Base-by-base conservation (phyloP, 2,113 vertebrate species). In the Xyrauchen texanus region DNA sequence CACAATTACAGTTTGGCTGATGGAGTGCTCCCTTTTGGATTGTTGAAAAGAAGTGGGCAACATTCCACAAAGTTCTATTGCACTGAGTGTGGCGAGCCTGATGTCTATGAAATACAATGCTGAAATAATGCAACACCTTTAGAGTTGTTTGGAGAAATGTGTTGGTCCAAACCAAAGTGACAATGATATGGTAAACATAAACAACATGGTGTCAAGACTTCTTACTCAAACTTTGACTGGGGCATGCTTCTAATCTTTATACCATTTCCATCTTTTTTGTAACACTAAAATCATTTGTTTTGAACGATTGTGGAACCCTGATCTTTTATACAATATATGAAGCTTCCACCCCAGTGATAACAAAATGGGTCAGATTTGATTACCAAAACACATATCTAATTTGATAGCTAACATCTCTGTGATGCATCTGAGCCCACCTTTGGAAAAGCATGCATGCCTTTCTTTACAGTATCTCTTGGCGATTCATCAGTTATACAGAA, bases 1-100 rank as follows among this genome's bases (percentile, higher is more conserved):
- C 90, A 92, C 91, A 86, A 90, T 87, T 91, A 91, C 21, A 34
- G 21, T 34, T 34, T 34, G 21, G 21, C 21, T 34, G 21, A 3
- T 34, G 21, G 21, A 34, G 21, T 34, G 21, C 21, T 34, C 21
- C 1, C 21, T 34, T 34, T 34, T 3, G 21, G 21, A 34, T 34
- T 34, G 21, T 64, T 75, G 34, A 68, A 81, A 52, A 53, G 46
- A 80, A 78, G 82, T 8, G 8, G 51, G 65, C 47, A 47, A 82
- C 72, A 80, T 82, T 82, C n/a, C 65, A 75, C 64, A 76, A 78
- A 49, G 72, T 76, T 76, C 51, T 78, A 47, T 77, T 75, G 64
- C 49, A 15, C 13, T 58, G 69, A 81, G 44, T 45, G 65, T 81
- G 72, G 77, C 64, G 34, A 81, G 57, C 64, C 13, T 77, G 82